Percentiles rank a stretch among this genome's conserved stretches.
These are phyloP conservation scores for Stenichneumon culpator DNA, from an alignment of 2,888 invertebrate genomes.

Conservation along the genomic window DNA sequence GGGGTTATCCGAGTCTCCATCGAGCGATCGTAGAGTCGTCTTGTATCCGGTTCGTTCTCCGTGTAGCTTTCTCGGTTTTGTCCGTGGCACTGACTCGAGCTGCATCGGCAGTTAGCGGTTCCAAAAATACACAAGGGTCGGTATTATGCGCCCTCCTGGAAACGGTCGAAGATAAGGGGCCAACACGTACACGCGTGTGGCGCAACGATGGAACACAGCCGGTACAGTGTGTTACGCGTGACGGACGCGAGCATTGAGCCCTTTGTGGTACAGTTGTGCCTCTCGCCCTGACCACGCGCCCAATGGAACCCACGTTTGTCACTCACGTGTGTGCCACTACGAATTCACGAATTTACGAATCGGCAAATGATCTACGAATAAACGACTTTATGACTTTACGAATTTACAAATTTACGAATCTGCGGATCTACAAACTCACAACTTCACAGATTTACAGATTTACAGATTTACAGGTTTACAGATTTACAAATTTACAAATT, in stretches of 20 bases:
- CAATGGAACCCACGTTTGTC: constrained; percentile 36
- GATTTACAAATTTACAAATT: too few species aligned
- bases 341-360: background rate
- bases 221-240: constrained; percentile 40
- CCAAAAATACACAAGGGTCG: constrained; percentile 68
- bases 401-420: too few species aligned
- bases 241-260: constrained; percentile 52
- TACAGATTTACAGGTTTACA: too few species aligned
- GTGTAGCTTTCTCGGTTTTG: constrained; percentile 5
- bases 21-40: constrained; percentile 7
- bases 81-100: constrained; percentile 12
- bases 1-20: background rate
- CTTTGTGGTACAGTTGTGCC: constrained; percentile 44
- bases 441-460: too few species aligned
- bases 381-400: too few species aligned
- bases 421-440: too few species aligned
- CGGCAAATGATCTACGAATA: too few species aligned
- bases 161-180: constrained; percentile 63
- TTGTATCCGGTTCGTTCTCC: background rate
- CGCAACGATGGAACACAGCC: background rate
- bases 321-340: background rate
- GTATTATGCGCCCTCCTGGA: constrained; percentile 69
- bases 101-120: constrained; percentile 34
- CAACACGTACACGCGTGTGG: background rate
- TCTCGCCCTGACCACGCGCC: constrained; percentile 4